phyloP scores from a whole-genome alignment of 1,140 invertebrate species.

The Tetraneura akinire region DNA sequence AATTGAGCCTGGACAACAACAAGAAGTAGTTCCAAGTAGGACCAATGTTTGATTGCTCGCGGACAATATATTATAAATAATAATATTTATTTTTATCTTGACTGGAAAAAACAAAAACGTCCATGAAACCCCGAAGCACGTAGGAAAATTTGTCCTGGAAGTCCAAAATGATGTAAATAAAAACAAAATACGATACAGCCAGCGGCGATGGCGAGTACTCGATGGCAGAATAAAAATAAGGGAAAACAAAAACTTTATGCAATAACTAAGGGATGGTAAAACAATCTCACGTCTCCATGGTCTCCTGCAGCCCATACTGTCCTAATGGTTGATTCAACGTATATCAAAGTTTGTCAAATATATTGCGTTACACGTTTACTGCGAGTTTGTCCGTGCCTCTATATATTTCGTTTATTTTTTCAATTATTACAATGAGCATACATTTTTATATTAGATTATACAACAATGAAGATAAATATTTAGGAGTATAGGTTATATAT shows the following conservation, averaged over 20 bases:
- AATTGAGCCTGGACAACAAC: neutral
- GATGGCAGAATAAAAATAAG: constrained; percentile 25
- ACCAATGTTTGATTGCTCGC: neutral
- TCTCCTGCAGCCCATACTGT: neutral
- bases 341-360: constrained; percentile 27
- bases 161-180: constrained; percentile 26
- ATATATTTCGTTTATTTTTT: too few relatives aligned
- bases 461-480: too few relatives aligned
- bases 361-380: neutral
- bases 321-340: constrained; percentile 3
- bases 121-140: neutral
- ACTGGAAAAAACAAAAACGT: neutral
- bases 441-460: too few relatives aligned
- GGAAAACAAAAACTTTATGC: constrained; percentile 34
- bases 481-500: too few relatives aligned
- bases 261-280: neutral
- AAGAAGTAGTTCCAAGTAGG: neutral
- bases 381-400: too few relatives aligned
- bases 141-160: neutral
- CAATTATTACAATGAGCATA: too few relatives aligned
- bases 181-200: neutral
- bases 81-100: neutral
- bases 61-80: too few relatives aligned
- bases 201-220: neutral
- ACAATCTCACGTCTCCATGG: constrained; percentile 14